Conservation (phyloP, 2,113 vertebrate genomes). For the Spermophilus dauricus region DNA sequence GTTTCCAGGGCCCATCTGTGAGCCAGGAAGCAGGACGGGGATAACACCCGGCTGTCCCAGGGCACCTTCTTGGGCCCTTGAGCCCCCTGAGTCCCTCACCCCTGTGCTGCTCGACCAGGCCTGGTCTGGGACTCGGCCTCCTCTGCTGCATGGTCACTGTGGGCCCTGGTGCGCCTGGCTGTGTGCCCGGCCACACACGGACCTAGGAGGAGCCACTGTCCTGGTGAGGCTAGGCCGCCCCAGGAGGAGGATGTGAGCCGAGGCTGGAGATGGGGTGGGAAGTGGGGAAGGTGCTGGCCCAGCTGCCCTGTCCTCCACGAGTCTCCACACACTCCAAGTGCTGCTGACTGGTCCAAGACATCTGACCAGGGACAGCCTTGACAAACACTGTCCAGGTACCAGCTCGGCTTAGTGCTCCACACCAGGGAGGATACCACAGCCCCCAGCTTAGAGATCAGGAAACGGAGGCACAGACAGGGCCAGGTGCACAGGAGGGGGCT, state of each 20-base stretch:
- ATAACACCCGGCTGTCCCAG: neutral
- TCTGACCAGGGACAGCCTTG: neutral
- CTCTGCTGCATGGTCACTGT: neutral
- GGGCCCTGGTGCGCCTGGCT: neutral
- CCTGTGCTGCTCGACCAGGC: rapidly evolving
- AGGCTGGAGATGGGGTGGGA: neutral
- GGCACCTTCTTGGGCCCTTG: neutral
- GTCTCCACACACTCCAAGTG: neutral
- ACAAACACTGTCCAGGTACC: neutral
- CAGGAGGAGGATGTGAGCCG: no score
- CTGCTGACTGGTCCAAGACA: neutral
- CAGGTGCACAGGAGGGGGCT: no score
- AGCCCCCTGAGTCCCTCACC: rapidly evolving
- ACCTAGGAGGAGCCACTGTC: neutral
- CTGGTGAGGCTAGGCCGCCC: neutral
- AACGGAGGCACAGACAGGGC: no score
- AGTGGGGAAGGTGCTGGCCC: neutral
- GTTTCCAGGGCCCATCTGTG: neutral
- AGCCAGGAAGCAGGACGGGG: neutral
- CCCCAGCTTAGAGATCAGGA: neutral
- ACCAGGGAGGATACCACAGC: neutral
- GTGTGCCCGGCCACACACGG: neutral
- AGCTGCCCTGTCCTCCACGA: neutral
- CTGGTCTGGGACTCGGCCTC: neutral
- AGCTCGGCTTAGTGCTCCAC: no score